Conservation (phyloP, 2,797 vertebrate species). For the Peromyscus eremicus region DNA sequence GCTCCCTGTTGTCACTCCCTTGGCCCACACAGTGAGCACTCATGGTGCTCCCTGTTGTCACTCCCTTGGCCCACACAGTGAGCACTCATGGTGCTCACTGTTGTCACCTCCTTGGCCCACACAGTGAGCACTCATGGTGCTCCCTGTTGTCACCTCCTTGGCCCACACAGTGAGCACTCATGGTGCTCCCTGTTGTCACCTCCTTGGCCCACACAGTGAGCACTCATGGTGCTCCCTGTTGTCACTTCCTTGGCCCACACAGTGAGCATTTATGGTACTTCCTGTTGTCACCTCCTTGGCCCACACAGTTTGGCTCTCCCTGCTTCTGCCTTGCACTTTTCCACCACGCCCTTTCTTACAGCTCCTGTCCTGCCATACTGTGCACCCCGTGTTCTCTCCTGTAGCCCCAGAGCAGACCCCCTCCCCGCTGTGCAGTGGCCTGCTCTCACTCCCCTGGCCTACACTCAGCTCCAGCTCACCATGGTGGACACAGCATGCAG, state of each 20-base stretch:
- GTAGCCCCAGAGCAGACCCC: not conserved
- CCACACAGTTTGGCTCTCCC: not conserved
- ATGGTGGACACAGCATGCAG: not conserved
- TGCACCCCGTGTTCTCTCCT: not conserved
- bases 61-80: no score
- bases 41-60: not conserved
- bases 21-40: not conserved
- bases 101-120: no score
- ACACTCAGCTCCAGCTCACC: not conserved
- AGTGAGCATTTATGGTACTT: not conserved
- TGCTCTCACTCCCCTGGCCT: not conserved
- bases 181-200: no score
- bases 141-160: no score
- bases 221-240: no score
- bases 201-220: no score
- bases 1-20: no score
- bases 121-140: no score
- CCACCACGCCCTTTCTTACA: rapidly evolving
- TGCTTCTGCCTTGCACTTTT: not conserved
- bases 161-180: no score
- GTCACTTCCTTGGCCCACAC: not conserved
- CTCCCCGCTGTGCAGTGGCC: rapidly evolving
- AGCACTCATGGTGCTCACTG: not conserved
- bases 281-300: not conserved
- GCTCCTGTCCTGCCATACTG: rapidly evolving